Conservation (phyloP, 2,888 invertebrate species). For the Tipula unca region DNA sequence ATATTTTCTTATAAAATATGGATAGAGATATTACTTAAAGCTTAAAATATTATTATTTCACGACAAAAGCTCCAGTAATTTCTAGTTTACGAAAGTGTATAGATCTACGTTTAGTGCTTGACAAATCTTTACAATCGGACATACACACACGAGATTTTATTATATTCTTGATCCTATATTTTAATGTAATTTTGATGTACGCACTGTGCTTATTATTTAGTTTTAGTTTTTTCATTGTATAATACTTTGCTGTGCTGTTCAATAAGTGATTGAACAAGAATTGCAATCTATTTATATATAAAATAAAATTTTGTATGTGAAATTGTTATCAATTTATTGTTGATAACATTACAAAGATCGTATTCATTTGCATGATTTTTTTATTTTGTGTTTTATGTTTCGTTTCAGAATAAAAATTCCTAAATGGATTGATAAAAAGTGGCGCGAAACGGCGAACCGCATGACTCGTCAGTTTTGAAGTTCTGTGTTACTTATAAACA, state of each 20-base stretch:
- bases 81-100: background rate
- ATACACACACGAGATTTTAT: background rate
- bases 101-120: background rate
- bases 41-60: background rate
- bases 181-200: too few relatives aligned
- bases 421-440: background rate
- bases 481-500: background rate
- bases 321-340: background rate
- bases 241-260: background rate
- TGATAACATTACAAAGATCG: background rate
- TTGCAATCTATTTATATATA: background rate
- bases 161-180: too few relatives aligned
- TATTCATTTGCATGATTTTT: background rate
- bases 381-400: background rate
- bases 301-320: background rate
- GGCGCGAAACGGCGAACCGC: background rate
- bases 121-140: background rate
- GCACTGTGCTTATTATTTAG: background rate
- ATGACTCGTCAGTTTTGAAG: background rate
- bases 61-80: background rate
- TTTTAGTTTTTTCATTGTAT: background rate
- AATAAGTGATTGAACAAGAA: background rate
- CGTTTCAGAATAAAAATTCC: background rate
- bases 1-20: too few relatives aligned
- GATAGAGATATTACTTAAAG: background rate